A percentile compares a stretch with the other conserved stretches of the same genome.
phyloP scores from a whole-genome alignment of 2,113 vertebrate genomes.

The Stegostoma tigrinum region DNA sequence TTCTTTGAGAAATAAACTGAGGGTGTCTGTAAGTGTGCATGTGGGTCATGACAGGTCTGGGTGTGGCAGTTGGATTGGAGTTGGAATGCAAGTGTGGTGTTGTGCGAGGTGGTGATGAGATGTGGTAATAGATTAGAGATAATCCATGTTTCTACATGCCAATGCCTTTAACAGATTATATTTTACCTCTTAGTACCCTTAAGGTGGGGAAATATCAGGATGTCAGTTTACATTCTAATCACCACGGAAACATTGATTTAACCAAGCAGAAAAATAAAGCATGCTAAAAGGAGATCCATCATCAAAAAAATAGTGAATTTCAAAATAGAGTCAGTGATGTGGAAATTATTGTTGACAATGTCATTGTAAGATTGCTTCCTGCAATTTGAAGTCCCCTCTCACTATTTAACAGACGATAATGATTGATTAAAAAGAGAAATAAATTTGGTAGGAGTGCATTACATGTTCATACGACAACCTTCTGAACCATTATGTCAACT shows the following conservation, averaged over 20 bases:
- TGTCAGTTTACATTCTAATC: neutral
- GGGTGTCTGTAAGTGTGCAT: neutral
- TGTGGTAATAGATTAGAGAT: neutral
- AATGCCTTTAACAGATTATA: neutral
- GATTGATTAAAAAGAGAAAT: neutral
- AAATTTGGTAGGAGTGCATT: neutral
- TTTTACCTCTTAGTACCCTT: neutral
- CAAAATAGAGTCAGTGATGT: neutral
- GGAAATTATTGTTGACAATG: neutral
- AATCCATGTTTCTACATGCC: neutral
- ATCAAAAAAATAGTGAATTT: conserved; percentile 21
- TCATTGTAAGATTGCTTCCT: neutral
- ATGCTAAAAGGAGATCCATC: neutral
- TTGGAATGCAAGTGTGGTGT: neutral
- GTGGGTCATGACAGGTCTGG: neutral
- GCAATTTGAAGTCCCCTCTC: neutral
- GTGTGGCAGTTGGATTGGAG: neutral
- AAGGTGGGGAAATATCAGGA: neutral
- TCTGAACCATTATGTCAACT: neutral
- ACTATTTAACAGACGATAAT: neutral
- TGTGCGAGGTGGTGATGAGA: neutral
- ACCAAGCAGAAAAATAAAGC: neutral
- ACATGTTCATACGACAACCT: neutral
- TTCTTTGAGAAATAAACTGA: neutral
- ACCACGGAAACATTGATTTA: neutral